Evolutionary conservation across 2,888 invertebrate species (phyloP).

Genomic region (Caenorhabditis virilis): DNA sequence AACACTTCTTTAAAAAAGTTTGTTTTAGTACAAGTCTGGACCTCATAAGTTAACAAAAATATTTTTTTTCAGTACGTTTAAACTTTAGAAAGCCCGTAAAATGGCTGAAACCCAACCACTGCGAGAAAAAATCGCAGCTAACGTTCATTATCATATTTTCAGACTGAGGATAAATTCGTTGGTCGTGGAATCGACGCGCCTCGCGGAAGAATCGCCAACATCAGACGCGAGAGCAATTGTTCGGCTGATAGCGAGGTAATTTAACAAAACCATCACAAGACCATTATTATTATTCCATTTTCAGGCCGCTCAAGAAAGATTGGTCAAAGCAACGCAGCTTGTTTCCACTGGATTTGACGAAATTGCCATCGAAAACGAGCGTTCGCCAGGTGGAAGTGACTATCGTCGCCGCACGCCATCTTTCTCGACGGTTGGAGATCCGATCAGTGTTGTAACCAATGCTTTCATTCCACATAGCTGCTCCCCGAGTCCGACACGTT

Average conservation of each 20-base stretch:
- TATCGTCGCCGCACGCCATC: slow-evolving; percentile 28
- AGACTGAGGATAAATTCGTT: slow-evolving; percentile 35
- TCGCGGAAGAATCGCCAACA: slow-evolving; percentile 59
- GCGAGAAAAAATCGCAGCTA: too few species aligned
- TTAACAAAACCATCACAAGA: neutral
- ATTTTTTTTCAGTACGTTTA: too few species aligned
- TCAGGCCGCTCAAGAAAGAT: slow-evolving; percentile 60
- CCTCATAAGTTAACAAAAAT: too few species aligned
- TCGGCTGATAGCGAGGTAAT: slow-evolving; percentile 46
- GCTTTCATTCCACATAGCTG: slow-evolving; percentile 62
- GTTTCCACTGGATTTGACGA: slow-evolving; percentile 65
- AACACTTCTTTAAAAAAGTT: too few species aligned
- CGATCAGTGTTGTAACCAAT: slow-evolving; percentile 66
- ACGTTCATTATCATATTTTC: slow-evolving; percentile 5
- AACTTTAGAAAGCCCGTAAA: too few species aligned
- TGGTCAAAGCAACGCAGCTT: slow-evolving; percentile 56
- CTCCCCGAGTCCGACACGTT: slow-evolving; percentile 63
- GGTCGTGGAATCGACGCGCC: slow-evolving; percentile 43
- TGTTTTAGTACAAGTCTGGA: too few species aligned
- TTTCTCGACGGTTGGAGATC: slow-evolving; percentile 36
- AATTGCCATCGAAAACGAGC: slow-evolving; percentile 37
- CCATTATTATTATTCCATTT: neutral
- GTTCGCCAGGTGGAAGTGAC: slow-evolving; percentile 16
- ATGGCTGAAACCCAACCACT: too few species aligned
- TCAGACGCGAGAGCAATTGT: slow-evolving; percentile 64